A percentile compares a stretch with the other conserved stretches of the same genome.
These are phyloP conservation scores for Villa cingulata DNA, from an alignment of 2,888 invertebrate genomes.

Conservation along the genomic window DNA sequence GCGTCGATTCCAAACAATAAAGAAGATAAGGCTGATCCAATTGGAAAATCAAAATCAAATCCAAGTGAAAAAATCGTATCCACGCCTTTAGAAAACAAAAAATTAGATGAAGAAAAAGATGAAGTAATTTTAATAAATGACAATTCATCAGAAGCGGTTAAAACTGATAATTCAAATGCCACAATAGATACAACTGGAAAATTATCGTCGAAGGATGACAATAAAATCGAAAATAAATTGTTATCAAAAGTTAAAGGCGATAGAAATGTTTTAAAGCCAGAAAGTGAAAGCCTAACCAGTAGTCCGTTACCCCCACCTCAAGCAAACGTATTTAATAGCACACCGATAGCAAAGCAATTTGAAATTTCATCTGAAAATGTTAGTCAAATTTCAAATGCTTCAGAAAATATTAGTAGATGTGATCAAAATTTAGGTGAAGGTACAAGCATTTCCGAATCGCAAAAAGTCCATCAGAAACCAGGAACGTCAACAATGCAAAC, in stretches of 20 bases:
- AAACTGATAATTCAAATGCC: no score
- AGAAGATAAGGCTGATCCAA: no score
- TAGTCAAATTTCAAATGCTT: conserved; percentile 16
- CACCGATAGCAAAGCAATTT: conserved; percentile 15
- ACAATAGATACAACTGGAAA: neutral
- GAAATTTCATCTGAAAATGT: conserved; percentile 18
- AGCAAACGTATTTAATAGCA: conserved; percentile 17
- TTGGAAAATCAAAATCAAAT: no score
- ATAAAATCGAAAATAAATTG: neutral
- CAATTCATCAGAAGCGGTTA: no score
- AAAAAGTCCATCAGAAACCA: neutral
- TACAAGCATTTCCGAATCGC: neutral
- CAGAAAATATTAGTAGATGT: neutral
- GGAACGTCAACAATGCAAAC: neutral
- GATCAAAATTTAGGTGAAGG: conserved; percentile 1
- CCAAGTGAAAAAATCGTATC: no score
- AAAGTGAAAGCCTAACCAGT: neutral
- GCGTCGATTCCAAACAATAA: no score
- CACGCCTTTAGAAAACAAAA: no score
- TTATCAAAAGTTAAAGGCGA: neutral
- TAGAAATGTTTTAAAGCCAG: neutral
- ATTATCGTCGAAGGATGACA: neutral
- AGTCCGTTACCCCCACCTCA: neutral
- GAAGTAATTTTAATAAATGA: no score
- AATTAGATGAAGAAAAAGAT: no score